phyloP scores from a whole-genome alignment of 2,113 vertebrate species.

The Sphyrna mokarran region DNA sequence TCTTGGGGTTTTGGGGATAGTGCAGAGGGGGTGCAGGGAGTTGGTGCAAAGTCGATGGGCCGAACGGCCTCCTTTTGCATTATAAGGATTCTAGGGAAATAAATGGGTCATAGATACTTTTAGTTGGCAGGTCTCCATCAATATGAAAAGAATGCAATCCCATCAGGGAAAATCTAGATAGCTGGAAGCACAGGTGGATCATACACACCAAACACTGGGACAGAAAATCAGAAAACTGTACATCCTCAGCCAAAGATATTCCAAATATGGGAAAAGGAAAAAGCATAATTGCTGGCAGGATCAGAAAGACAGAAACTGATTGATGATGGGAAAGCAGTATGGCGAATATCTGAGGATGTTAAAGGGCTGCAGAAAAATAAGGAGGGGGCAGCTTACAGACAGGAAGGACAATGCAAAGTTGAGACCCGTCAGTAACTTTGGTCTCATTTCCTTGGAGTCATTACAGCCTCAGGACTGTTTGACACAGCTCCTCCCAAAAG shows the following conservation, averaged over 20 bases:
- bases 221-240: not conserved
- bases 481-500: not conserved
- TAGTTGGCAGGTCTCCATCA: not conserved
- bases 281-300: not conserved
- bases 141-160: not conserved
- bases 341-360: not conserved
- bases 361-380: not conserved
- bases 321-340: not conserved
- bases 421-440: not conserved
- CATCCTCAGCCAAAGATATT: not conserved
- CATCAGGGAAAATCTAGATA: not conserved
- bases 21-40: no score
- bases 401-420: not conserved
- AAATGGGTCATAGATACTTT: not conserved
- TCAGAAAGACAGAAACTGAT: not conserved
- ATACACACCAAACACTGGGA: not conserved
- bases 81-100: no score
- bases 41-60: no score
- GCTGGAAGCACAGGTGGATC: not conserved
- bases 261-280: not conserved
- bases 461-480: not conserved
- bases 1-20: no score
- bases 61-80: no score
- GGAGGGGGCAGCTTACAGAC: not conserved
- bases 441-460: not conserved